Evolutionary conservation across 2,888 invertebrate species (phyloP).

Genomic region (Eupithecia dodoneata): DNA sequence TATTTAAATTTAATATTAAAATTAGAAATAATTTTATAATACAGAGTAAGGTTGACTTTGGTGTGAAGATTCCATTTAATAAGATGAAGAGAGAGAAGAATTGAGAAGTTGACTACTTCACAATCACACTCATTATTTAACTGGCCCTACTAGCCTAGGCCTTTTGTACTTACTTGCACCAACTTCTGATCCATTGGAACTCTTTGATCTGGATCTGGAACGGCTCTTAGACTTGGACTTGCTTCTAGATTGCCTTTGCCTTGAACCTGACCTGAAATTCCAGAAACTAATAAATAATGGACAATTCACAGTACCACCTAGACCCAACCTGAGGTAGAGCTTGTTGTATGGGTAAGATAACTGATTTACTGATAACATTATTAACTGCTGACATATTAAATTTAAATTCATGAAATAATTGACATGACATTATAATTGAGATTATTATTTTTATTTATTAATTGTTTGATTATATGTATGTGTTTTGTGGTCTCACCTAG

Average conservation of each 20-base stretch:
- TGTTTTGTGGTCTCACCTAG: slow-evolving; percentile 57
- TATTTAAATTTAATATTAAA: too few species aligned
- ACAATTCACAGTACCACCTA: not conserved
- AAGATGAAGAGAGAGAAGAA: too few species aligned
- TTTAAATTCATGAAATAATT: too few species aligned
- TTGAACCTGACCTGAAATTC: slow-evolving; percentile 68
- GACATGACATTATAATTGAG: too few species aligned
- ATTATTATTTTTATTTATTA: too few species aligned
- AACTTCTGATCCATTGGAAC: slow-evolving; percentile 68
- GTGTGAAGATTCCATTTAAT: too few species aligned
- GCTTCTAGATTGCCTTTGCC: slow-evolving; percentile 71
- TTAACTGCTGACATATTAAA: too few species aligned
- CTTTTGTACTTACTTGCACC: slow-evolving; percentile 54
- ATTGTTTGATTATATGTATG: too few species aligned
- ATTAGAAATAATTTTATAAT: too few species aligned
- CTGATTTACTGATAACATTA: too few species aligned
- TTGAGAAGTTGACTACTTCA: not conserved
- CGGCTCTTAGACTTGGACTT: slow-evolving; percentile 77
- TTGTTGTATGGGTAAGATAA: too few species aligned
- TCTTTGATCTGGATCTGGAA: slow-evolving; percentile 74
- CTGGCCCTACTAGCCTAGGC: not conserved
- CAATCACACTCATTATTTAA: not conserved
- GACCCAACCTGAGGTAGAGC: too few species aligned
- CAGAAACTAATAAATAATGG: not conserved
- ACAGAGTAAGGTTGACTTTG: not conserved